phyloP scores from a whole-genome alignment of 2,888 invertebrate genomes.

The Chorisops tibialis region DNA sequence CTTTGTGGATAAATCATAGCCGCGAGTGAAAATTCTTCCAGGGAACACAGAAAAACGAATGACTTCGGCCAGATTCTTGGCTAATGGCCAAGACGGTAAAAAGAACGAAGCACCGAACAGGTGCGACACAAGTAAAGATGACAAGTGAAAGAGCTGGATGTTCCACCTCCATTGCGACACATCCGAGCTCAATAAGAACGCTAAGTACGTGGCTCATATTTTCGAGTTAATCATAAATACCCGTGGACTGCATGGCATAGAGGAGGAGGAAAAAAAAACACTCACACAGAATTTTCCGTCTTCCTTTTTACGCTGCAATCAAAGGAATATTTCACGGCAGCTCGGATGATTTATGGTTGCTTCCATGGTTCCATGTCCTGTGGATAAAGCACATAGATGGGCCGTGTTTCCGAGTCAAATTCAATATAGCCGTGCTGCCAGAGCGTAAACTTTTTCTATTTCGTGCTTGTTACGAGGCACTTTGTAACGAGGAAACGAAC shows the following conservation, averaged over 20 bases:
- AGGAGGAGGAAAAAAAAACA: no score
- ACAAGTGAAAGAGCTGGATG: not conserved
- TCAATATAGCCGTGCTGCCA: not conserved
- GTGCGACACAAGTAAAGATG: not conserved
- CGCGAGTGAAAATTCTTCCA: not conserved
- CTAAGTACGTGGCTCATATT: constrained; percentile 5
- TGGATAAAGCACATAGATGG: no score
- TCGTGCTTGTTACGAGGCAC: constrained; percentile 1
- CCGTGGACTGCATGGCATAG: no score
- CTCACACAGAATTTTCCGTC: no score
- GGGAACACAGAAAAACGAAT: not conserved
- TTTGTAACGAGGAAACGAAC: not conserved
- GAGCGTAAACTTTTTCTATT: not conserved
- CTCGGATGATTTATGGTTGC: no score
- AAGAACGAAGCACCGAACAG: not conserved
- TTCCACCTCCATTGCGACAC: not conserved
- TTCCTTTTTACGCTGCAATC: no score
- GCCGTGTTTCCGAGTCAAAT: not conserved
- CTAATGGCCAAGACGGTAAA: constrained; percentile 5
- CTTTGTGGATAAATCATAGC: constrained; percentile 6
- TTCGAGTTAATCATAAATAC: constrained; percentile 9
- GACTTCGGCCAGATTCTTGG: not conserved
- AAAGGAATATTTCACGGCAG: no score
- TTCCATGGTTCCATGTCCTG: no score
- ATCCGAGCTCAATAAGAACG: not conserved